Percentiles rank a stretch among this genome's conserved stretches.
These are phyloP conservation scores for Triops longicaudatus DNA, from an alignment of 1,140 invertebrate species.

Conservation along the genomic window DNA sequence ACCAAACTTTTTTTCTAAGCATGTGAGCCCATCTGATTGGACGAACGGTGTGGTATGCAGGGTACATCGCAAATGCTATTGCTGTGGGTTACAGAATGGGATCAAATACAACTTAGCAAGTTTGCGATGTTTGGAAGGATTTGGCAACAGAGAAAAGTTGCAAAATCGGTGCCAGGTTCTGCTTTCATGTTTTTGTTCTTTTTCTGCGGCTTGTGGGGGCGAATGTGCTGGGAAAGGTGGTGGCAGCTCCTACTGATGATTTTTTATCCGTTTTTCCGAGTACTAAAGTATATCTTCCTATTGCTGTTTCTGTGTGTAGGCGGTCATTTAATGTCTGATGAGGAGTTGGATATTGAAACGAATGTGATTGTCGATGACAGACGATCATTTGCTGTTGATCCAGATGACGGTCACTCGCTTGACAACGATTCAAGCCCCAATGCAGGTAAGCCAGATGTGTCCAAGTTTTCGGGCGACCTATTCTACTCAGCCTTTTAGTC, in stretches of 20 bases:
- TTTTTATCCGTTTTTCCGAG: background rate
- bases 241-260: background rate
- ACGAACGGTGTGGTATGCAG: too few species aligned
- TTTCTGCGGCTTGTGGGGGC: too few species aligned
- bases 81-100: too few species aligned
- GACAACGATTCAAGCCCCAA: background rate
- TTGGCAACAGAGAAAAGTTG: too few species aligned
- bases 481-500: background rate
- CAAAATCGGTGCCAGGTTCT: too few species aligned
- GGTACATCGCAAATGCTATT: too few species aligned
- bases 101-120: too few species aligned
- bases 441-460: background rate
- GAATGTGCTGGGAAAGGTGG: too few species aligned
- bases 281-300: background rate
- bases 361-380: conserved; percentile 1
- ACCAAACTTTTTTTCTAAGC: too few species aligned
- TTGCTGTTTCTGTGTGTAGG: background rate
- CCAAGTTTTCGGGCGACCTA: background rate
- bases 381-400: background rate
- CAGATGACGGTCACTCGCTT: conserved; percentile 10
- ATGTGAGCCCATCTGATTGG: too few species aligned
- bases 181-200: too few species aligned
- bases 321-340: background rate
- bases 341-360: conserved; percentile 8
- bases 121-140: too few species aligned